A percentile compares a stretch with the other conserved stretches of the same genome.
Evolutionary conservation across 1,140 invertebrate genomes (phyloP).

Genomic region (Alviniconcha marisindica): DNA sequence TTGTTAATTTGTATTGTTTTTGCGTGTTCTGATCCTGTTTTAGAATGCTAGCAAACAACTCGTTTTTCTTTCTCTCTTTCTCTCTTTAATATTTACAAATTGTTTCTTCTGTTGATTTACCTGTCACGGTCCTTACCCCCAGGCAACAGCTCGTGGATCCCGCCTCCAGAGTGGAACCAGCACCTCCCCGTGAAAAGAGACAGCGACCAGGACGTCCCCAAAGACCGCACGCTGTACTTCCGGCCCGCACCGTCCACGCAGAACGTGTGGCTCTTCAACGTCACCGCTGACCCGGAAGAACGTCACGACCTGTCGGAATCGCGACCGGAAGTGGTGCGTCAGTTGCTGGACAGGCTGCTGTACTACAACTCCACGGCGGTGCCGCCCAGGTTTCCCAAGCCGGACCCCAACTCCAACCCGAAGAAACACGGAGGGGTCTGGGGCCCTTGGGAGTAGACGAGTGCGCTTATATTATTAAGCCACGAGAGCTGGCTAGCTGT

Average conservation of each 20-base stretch:
- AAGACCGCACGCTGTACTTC: too few species aligned
- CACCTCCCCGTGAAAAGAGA: not conserved
- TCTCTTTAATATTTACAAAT: too few species aligned
- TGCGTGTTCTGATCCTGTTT: too few species aligned
- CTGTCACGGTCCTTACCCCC: too few species aligned
- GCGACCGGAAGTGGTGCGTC: slow-evolving; percentile 51
- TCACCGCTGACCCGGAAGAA: slow-evolving; percentile 57
- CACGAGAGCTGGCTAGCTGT: not conserved
- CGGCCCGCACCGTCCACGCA: too few species aligned
- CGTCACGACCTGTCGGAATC: slow-evolving; percentile 50
- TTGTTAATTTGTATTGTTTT: too few species aligned
- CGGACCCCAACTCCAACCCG: slow-evolving; percentile 57
- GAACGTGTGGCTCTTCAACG: slow-evolving; percentile 65
- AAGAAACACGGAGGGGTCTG: slow-evolving; percentile 60
- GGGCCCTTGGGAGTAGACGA: slow-evolving; percentile 64
- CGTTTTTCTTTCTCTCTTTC: too few species aligned
- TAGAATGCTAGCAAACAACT: too few species aligned
- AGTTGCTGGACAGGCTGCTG: slow-evolving; percentile 55
- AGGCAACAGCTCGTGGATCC: slow-evolving; percentile 41
- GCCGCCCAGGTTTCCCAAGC: slow-evolving; percentile 50
- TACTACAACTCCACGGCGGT: slow-evolving; percentile 61
- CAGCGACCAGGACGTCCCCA: not conserved
- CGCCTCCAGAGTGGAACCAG: slow-evolving; percentile 18
- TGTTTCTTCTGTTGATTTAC: too few species aligned
- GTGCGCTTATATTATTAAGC: not conserved